Base-by-base conservation (phyloP, 2,113 vertebrate species). In the Terrapene triunguis region DNA sequence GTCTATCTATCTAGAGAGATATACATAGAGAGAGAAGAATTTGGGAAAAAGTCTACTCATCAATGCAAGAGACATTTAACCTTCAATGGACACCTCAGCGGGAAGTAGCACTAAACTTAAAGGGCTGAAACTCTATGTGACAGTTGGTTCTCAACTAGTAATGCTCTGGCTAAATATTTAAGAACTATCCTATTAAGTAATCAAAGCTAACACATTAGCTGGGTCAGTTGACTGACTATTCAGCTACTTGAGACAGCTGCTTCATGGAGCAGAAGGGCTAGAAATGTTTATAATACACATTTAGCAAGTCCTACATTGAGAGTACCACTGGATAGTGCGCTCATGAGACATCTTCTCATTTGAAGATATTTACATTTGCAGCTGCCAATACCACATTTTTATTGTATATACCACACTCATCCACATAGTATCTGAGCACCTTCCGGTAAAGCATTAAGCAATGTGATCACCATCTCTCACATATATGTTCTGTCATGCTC, bases 171-270 rank as follows among this genome's bases (percentile, higher is more conserved):
- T 35, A 84, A 81, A 25, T 38, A 95, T 89, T 96, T 87, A 92
- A 94, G 53, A 96, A 95, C 76, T 74, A 44, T 10, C 2, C 1
- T 83, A 95, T 86, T 87, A 79, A 87, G 91, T 92, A 87, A 76
- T 54, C 54, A 91, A 42, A 55, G 88, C n/a, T 54, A 84, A 42
- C 53, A 55, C 50, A 35, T 87, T 42, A 50, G 44, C 80, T 51
- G 53, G 29, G 50, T 55, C 59, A 87, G 87, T 47, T 3, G 24
- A 51, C 38, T 85, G 84, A 79, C 72, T 51, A 72, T 32, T 87
- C 82, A 82, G 47, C 38, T 78, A 88, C 24, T 69, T 29, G 51
- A 89, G 91, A 57, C 59, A 88, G 74, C 62, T 85, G 94, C 38
- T 92, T 90, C 19, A 1, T 0, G 6, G 82, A 2, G 24, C 25